Conservation (phyloP, 2,888 invertebrate genomes). For the Drosophila mayaguana region DNA sequence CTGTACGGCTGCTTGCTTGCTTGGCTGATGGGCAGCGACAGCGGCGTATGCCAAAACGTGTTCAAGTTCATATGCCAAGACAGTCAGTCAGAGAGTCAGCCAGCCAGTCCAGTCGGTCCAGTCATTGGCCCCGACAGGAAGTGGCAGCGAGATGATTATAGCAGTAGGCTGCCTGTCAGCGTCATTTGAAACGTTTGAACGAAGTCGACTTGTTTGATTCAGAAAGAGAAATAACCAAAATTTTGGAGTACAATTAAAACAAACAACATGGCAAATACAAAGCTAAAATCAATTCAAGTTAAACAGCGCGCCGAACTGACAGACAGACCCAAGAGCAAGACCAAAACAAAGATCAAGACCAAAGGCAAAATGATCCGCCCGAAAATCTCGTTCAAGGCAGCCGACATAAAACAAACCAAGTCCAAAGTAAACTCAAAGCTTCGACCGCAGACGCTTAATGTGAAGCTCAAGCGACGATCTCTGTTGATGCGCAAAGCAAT, state of each 20-base stretch:
- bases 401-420: not conserved
- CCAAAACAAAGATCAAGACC: not conserved
- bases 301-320: constrained; percentile 1
- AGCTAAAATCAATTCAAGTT: constrained; percentile 7
- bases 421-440: not conserved
- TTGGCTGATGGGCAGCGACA: constrained; percentile 13
- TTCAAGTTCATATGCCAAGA: constrained; percentile 54
- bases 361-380: not conserved
- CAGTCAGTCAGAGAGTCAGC: constrained; percentile 14
- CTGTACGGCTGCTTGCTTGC: not conserved
- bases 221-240: constrained; percentile 24
- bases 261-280: constrained; percentile 33
- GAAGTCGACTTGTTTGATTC: constrained; percentile 28
- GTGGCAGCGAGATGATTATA: constrained; percentile 8
- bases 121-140: not conserved
- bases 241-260: constrained; percentile 28
- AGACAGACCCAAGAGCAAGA: not conserved
- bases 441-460: not conserved
- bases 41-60: constrained; percentile 53
- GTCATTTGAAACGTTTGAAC: constrained; percentile 12
- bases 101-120: constrained; percentile 20
- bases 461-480: constrained; percentile 16
- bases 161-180: constrained; percentile 35
- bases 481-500: constrained; percentile 23
- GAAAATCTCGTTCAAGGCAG: not conserved